Conservation (phyloP, 1,140 invertebrate species). For the Teleopsis dalmanni region DNA sequence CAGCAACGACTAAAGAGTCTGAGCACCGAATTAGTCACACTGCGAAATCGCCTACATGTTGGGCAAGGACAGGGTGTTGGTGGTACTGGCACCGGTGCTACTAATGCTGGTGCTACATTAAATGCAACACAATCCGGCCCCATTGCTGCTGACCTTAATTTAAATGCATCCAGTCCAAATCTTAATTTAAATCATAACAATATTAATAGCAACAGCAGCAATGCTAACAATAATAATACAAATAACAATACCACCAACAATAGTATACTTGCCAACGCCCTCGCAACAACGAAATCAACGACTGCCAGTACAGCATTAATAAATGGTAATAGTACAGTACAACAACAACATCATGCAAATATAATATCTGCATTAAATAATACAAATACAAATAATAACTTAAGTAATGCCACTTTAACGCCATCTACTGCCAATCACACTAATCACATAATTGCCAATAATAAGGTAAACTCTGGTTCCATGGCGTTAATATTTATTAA, state of each 20-base stretch:
- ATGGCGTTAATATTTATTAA: not conserved
- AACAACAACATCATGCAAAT: not conserved
- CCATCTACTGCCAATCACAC: not conserved
- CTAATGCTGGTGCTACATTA: conserved; percentile 12
- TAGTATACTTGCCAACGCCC: conserved; percentile 1
- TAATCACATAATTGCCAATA: not conserved
- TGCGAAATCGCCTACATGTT: conserved; percentile 76
- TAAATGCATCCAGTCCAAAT: conserved; percentile 37
- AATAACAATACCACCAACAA: conserved; percentile 9
- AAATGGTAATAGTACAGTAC: no score
- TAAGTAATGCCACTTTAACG: not conserved
- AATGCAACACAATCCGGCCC: conserved; percentile 5
- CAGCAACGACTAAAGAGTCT: conserved; percentile 81
- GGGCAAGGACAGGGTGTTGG: conserved; percentile 46
- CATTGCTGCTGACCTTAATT: conserved; percentile 16
- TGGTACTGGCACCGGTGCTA: conserved; percentile 22
- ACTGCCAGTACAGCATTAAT: conserved; percentile 2
- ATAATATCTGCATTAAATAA: not conserved
- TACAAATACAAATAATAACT: not conserved
- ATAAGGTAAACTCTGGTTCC: not conserved
- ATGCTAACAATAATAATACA: conserved; percentile 2
- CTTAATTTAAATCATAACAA: conserved; percentile 10
- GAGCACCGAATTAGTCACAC: conserved; percentile 80
- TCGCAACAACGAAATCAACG: conserved; percentile 2
- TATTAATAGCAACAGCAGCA: conserved; percentile 5